These are phyloP conservation scores for Chaenocephalus aceratus DNA, from an alignment of 2,113 vertebrate genomes.

Conservation along the genomic window DNA sequence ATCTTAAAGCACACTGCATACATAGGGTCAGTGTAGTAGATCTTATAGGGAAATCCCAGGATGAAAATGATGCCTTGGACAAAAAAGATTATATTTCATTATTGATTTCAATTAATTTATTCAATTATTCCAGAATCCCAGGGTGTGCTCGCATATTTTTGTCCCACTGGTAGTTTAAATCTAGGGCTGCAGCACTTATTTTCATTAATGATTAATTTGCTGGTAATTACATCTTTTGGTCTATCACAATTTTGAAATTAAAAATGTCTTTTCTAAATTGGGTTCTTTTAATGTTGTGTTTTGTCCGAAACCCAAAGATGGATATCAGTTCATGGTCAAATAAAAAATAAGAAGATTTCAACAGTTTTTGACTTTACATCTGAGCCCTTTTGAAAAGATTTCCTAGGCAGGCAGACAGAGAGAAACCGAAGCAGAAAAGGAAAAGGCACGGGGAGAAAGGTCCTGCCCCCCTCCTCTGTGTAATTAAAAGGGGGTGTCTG, in stretches of 20 bases:
- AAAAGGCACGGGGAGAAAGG: constrained; percentile 55
- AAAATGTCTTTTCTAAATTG: not conserved
- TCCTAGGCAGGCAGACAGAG: constrained; percentile 34
- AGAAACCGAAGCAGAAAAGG: constrained; percentile 45
- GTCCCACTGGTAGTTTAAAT: not conserved
- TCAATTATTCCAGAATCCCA: not conserved
- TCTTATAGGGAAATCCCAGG: not conserved
- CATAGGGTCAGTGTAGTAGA: not conserved
- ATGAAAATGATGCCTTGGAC: not conserved
- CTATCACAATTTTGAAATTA: not conserved
- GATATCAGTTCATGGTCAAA: not conserved
- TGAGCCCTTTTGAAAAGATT: constrained; percentile 28
- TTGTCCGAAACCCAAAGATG: not conserved
- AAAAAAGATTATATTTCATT: not conserved
- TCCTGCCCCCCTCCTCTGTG: constrained; percentile 88
- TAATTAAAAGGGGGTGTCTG: constrained; percentile 98
- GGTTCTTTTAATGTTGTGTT: not conserved
- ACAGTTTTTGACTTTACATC: not conserved
- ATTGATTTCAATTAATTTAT: not conserved
- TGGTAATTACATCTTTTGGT: not conserved
- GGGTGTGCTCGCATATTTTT: not conserved
- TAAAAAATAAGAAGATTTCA: not conserved
- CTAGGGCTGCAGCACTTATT: not conserved
- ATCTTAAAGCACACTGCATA: not conserved
- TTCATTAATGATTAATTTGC: not conserved